These are phyloP conservation scores for Lithodes maja DNA, from an alignment of 2,888 invertebrate genomes.

Conservation along the genomic window DNA sequence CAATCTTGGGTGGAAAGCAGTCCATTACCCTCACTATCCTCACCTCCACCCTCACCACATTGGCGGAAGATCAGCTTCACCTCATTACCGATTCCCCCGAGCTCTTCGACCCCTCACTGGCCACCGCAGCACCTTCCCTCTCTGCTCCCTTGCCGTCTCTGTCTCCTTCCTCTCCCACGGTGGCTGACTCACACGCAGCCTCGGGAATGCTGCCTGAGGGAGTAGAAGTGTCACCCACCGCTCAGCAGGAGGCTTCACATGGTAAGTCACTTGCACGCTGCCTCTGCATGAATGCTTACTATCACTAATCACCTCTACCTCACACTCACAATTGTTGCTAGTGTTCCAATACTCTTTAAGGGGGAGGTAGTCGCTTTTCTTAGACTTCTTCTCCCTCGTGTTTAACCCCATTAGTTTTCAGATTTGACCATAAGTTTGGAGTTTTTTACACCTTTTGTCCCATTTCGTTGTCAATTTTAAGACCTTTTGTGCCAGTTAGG, in stretches of 20 bases:
- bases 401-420: too few relatives aligned
- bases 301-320: neutral
- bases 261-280: constrained; percentile 49
- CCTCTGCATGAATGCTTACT: neutral
- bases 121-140: constrained; percentile 28
- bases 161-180: constrained; percentile 41
- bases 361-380: too few relatives aligned
- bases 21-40: constrained; percentile 72
- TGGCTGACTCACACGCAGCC: constrained; percentile 28
- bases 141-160: constrained; percentile 41
- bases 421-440: too few relatives aligned
- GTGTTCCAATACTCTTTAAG: too few relatives aligned
- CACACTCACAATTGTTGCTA: too few relatives aligned
- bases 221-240: constrained; percentile 25
- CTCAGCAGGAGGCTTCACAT: constrained; percentile 39
- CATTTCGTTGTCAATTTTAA: too few relatives aligned
- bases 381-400: too few relatives aligned
- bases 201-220: constrained; percentile 38
- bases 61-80: constrained; percentile 70
- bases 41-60: constrained; percentile 72
- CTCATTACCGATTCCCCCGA: constrained; percentile 70
- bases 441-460: too few relatives aligned
- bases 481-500: too few relatives aligned
- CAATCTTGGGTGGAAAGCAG: constrained; percentile 72
- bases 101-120: constrained; percentile 63